Conservation (phyloP, 2,797 vertebrate species). For the Miichthys miiuy region DNA sequence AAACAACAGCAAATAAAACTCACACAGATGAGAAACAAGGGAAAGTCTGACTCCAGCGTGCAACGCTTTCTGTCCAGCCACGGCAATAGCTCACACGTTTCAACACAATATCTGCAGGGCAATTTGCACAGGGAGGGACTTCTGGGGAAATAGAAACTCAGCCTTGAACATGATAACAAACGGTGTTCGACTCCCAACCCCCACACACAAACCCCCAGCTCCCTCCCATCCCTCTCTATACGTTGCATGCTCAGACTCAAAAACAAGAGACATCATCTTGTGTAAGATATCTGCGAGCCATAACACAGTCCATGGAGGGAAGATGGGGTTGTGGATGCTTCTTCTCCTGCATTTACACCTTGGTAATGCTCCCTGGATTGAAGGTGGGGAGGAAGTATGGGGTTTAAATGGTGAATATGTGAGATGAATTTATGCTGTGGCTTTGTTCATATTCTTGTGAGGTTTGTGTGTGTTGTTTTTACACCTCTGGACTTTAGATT, state of each 20-base stretch:
- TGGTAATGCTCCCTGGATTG: conserved; percentile 42
- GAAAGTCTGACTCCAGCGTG: no score
- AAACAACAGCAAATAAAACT: not conserved
- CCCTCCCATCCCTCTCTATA: conserved; percentile 27
- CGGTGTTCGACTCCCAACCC: conserved; percentile 3
- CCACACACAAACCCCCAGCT: not conserved
- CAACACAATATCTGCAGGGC: not conserved
- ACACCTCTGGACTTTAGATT: not conserved
- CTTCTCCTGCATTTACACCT: conserved; percentile 55
- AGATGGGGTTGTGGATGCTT: conserved; percentile 45
- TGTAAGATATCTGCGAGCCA: not conserved
- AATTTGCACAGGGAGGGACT: conserved; percentile 73
- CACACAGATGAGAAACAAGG: not conserved
- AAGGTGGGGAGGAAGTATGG: not conserved
- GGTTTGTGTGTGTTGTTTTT: not conserved
- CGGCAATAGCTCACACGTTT: not conserved
- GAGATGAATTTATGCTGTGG: not conserved
- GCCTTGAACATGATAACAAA: conserved; percentile 8
- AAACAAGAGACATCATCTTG: not conserved
- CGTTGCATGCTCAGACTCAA: conserved; percentile 13
- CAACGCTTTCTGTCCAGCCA: not conserved
- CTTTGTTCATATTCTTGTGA: not conserved
- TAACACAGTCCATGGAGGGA: conserved; percentile 33
- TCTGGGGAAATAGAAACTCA: conserved; percentile 80
- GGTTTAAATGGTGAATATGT: not conserved